These are phyloP conservation scores for Elegia similella DNA, from an alignment of 2,888 invertebrate genomes.

Conservation along the genomic window DNA sequence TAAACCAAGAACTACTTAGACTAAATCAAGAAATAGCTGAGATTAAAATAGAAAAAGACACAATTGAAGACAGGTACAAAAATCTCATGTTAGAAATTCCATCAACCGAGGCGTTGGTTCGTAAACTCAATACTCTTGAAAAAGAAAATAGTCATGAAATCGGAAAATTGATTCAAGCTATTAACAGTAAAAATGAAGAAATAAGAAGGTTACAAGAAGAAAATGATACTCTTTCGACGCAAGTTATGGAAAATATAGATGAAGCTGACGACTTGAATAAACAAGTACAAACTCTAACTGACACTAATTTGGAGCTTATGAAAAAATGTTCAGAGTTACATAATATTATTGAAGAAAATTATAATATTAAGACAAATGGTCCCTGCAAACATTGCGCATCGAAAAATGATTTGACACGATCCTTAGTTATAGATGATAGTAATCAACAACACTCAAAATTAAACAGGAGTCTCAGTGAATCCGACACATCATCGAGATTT, in stretches of 20 bases:
- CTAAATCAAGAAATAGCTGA: constrained; percentile 40
- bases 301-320: constrained; percentile 38
- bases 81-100: constrained; percentile 51
- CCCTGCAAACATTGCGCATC: constrained; percentile 41
- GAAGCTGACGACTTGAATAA: constrained; percentile 75
- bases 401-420: constrained; percentile 43
- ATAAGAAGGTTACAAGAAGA: constrained; percentile 69
- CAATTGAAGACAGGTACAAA: constrained; percentile 52
- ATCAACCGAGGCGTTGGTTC: constrained; percentile 45
- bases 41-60: constrained; percentile 42
- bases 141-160: constrained; percentile 49
- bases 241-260: constrained; percentile 80
- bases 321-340: constrained; percentile 41
- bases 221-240: constrained; percentile 78
- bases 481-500: constrained; percentile 57
- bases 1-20: constrained; percentile 37
- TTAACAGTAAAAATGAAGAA: constrained; percentile 43
- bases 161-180: constrained; percentile 36
- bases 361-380: constrained; percentile 7
- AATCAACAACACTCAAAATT: constrained; percentile 42
- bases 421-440: constrained; percentile 29
- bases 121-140: constrained; percentile 50
- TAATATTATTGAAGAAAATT: constrained; percentile 29
- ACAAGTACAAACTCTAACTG: constrained; percentile 49
- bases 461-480: constrained; percentile 63